Conservation (phyloP, 2,113 vertebrate genomes). For the Nematolebias whitei region DNA sequence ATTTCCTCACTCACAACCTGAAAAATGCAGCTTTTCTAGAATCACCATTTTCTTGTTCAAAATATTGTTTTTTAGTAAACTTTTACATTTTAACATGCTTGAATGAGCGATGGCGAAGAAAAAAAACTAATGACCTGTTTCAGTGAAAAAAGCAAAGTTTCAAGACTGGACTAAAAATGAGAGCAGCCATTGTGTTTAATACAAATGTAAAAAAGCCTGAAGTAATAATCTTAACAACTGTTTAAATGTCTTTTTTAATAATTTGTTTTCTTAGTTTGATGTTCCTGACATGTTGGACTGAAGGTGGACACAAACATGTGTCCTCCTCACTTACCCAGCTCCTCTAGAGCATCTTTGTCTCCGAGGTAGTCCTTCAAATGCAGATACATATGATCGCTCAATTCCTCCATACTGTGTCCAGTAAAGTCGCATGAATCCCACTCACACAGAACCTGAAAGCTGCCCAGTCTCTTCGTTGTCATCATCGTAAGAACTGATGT, state of each 20-base stretch:
- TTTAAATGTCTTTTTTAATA: background rate
- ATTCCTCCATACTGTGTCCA: conserved; percentile 71
- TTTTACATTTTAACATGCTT: background rate
- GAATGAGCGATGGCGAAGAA: background rate
- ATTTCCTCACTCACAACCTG: no score
- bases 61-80: background rate
- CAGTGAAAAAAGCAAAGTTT: background rate
- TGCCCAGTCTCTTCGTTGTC: conserved; percentile 68
- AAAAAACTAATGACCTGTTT: no score
- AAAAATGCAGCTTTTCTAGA: no score
- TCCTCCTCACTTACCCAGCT: conserved; percentile 72
- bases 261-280: no score
- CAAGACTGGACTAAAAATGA: background rate
- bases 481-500: conserved; percentile 30
- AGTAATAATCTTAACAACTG: background rate
- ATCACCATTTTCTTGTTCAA: no score
- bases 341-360: conserved; percentile 80
- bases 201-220: background rate
- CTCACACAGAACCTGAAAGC: conserved; percentile 69
- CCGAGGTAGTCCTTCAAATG: conserved; percentile 74
- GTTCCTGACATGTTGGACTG: background rate
- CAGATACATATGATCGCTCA: conserved; percentile 74
- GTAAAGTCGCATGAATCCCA: conserved; percentile 76
- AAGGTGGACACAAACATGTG: background rate
- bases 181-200: background rate